These are phyloP conservation scores for Macrobrachium rosenbergii DNA, from an alignment of 1,140 invertebrate species.

Conservation along the genomic window DNA sequence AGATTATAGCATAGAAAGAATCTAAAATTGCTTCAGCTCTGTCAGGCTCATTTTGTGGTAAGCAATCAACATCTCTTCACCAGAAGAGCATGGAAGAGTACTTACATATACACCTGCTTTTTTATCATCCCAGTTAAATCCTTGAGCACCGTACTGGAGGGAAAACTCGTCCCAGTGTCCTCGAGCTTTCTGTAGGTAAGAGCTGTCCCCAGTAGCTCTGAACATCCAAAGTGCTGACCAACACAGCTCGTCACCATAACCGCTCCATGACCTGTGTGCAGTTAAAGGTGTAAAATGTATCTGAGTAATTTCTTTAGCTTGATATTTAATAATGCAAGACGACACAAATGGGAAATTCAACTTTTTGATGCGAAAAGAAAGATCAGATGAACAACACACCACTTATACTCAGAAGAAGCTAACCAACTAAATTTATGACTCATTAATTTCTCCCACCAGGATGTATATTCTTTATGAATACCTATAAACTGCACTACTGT, in stretches of 20 bases:
- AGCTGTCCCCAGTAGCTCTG: constrained; percentile 70
- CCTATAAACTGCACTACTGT: no score
- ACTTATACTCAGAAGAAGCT: no score
- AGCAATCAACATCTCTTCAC: neutral
- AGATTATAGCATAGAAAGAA: no score
- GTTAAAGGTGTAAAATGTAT: neutral
- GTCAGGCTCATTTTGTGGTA: no score
- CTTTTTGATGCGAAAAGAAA: no score
- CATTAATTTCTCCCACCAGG: no score
- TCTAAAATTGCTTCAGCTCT: no score
- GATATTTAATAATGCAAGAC: neutral
- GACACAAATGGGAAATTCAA: no score
- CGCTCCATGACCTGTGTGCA: constrained; percentile 58
- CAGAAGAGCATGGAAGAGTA: neutral
- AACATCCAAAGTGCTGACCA: constrained; percentile 64
- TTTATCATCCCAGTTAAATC: constrained; percentile 78
- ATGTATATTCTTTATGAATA: no score
- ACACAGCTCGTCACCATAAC: constrained; percentile 62
- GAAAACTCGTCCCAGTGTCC: constrained; percentile 73
- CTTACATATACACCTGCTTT: constrained; percentile 74
- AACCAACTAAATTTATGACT: no score
- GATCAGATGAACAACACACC: no score
- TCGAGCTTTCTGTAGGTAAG: constrained; percentile 75
- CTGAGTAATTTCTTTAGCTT: neutral
- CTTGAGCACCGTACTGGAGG: constrained; percentile 67